phyloP scores from a whole-genome alignment of 1,140 invertebrate genomes.

The Heliconius nattereri region DNA sequence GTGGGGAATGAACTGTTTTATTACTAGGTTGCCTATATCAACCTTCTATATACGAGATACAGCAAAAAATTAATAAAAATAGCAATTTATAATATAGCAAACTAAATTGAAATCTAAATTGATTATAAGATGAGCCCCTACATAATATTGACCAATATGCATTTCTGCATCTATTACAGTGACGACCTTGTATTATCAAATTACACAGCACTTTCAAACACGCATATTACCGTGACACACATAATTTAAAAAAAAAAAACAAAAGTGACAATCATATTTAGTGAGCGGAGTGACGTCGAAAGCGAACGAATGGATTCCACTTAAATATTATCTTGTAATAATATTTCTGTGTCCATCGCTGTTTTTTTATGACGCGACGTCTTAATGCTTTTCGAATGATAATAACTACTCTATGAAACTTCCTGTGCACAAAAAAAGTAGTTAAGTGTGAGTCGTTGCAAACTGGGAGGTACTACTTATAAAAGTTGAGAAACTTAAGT shows the following conservation, averaged over 20 bases:
- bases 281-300: slow-evolving; percentile 17
- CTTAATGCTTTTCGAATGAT: background rate
- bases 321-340: background rate
- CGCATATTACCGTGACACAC: slow-evolving; percentile 23
- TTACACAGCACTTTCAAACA: slow-evolving; percentile 22
- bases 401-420: background rate
- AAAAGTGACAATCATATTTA: slow-evolving; percentile 11
- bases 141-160: background rate
- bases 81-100: no score
- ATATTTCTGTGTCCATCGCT: background rate
- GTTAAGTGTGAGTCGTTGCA: no score
- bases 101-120: background rate
- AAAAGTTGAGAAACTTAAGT: no score
- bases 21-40: no score
- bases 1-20: no score
- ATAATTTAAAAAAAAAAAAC: slow-evolving; percentile 21
- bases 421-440: background rate
- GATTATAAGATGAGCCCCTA: background rate
- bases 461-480: no score
- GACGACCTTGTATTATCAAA: slow-evolving; percentile 24
- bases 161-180: background rate
- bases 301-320: slow-evolving; percentile 9
- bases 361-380: background rate
- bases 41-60: no score
- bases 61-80: no score